These are phyloP conservation scores for Rhabdornis inornatus DNA, from an alignment of 2,113 vertebrate species.

Conservation along the genomic window DNA sequence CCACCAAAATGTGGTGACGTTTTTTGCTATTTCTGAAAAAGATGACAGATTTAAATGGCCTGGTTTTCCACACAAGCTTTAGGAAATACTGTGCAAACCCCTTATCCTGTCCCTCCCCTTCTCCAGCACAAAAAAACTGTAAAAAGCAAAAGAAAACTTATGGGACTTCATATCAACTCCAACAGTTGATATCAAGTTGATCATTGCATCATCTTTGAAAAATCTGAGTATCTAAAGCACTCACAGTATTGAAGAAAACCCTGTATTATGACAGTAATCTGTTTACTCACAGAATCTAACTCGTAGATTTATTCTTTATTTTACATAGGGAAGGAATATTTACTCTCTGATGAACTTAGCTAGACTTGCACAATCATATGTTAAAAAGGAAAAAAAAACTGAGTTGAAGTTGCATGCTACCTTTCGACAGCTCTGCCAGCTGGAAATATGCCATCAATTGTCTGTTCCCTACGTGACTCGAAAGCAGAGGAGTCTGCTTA, in stretches of 20 bases:
- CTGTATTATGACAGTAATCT: background rate
- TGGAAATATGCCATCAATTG: conserved; percentile 55
- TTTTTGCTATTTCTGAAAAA: background rate
- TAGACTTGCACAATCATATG: conserved; percentile 26
- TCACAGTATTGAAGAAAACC: background rate
- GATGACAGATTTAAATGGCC: background rate
- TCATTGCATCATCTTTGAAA: background rate
- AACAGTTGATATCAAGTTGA: background rate
- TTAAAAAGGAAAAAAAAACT: background rate
- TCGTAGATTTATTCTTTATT: background rate
- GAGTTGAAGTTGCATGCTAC: conserved; percentile 33
- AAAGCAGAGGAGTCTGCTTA: conserved; percentile 34
- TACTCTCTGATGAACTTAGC: conserved; percentile 19
- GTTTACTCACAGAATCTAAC: background rate
- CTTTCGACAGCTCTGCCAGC: conserved; percentile 47
- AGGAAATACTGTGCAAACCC: background rate
- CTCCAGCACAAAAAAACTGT: background rate
- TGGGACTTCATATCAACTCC: background rate
- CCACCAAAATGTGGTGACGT: background rate
- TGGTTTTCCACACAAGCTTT: background rate
- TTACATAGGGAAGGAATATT: conserved; percentile 8
- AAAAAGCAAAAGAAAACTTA: background rate
- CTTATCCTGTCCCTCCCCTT: background rate
- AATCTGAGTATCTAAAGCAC: background rate
- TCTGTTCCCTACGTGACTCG: conserved; percentile 29